Percentiles rank a stretch among this genome's conserved stretches.
Evolutionary conservation across 2,113 vertebrate genomes (phyloP).

Genomic region (Plectropomus leopardus): DNA sequence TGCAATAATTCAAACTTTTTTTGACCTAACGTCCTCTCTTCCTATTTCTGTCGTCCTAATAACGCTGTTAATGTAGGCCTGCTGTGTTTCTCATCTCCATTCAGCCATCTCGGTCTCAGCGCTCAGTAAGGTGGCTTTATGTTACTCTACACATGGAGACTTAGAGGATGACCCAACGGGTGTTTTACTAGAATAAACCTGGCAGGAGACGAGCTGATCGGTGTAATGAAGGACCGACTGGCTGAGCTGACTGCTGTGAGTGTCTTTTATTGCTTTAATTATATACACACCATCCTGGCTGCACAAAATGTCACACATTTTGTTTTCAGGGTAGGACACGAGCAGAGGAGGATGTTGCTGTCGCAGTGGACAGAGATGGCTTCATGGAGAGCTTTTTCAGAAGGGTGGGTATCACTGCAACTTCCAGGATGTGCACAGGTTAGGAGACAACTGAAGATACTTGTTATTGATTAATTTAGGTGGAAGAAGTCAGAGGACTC

Average conservation of each 20-base stretch:
- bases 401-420: conserved; percentile 83
- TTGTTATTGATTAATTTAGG: conserved; percentile 78
- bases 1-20: background rate
- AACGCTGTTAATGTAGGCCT: background rate
- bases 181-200: conserved; percentile 12
- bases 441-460: background rate
- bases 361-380: conserved; percentile 88
- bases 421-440: background rate
- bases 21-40: background rate
- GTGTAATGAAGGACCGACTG: conserved; percentile 92
- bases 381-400: conserved; percentile 97
- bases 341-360: conserved; percentile 87
- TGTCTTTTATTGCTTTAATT: background rate
- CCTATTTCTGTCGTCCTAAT: background rate
- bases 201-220: conserved; percentile 34
- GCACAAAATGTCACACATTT: background rate
- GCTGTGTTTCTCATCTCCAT: background rate
- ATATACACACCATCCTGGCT: background rate
- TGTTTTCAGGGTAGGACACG: conserved; percentile 82
- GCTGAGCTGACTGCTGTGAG: conserved; percentile 90
- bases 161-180: conserved; percentile 15
- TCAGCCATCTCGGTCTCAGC: background rate
- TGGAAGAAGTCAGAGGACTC: conserved; percentile 91
- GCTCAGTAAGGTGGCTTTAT: background rate
- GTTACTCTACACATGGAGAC: conserved; percentile 33